These are phyloP conservation scores for Apocrypta bakeri DNA, from an alignment of 1,140 invertebrate genomes.

Conservation along the genomic window DNA sequence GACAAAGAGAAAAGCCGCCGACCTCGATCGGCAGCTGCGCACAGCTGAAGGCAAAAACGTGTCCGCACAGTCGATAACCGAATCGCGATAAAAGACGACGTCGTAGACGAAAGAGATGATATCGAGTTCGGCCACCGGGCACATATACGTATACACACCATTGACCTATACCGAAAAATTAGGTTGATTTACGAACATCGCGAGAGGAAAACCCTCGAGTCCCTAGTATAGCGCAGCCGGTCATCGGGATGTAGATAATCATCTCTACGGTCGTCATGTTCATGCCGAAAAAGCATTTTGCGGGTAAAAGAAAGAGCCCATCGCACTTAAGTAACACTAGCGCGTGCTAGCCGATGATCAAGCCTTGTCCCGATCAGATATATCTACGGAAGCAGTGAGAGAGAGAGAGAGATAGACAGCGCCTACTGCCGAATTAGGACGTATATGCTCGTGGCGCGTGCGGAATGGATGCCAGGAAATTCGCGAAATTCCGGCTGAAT, in stretches of 20 bases:
- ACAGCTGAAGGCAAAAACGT: neutral
- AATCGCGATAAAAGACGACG: neutral
- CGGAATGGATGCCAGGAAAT: constrained; percentile 29
- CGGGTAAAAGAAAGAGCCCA: constrained; percentile 13
- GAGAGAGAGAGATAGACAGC: too few species aligned
- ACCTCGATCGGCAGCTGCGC: neutral
- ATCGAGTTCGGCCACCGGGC: neutral
- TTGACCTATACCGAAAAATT: constrained; percentile 38
- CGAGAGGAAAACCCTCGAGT: neutral
- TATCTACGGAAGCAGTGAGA: neutral
- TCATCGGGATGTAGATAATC: neutral
- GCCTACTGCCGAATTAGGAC: constrained; percentile 4
- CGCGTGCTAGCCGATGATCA: constrained; percentile 17
- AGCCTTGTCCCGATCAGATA: constrained; percentile 3
- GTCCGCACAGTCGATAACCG: neutral
- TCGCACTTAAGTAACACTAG: constrained; percentile 16
- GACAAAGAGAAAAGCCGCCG: neutral
- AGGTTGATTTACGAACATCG: constrained; percentile 29
- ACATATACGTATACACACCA: neutral
- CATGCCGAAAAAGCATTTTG: constrained; percentile 23
- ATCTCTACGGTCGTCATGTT: neutral
- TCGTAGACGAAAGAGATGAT: neutral
- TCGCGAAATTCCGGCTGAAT: neutral
- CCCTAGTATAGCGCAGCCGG: too few species aligned
- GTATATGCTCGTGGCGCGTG: constrained; percentile 2